These are phyloP conservation scores for Zeugodacus cucurbitae DNA, from an alignment of 1,140 invertebrate genomes.

Conservation along the genomic window DNA sequence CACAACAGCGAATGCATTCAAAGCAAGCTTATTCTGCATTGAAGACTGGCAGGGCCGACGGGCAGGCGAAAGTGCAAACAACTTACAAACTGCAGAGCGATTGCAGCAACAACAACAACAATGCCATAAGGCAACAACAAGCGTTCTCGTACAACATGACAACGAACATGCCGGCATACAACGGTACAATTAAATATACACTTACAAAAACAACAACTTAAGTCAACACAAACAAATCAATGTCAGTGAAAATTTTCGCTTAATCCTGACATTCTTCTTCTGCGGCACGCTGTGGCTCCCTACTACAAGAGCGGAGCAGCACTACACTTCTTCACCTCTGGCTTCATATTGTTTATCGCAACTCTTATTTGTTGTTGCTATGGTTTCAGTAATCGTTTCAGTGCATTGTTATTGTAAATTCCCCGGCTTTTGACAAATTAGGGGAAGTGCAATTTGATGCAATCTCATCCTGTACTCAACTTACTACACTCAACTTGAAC, in stretches of 20 bases:
- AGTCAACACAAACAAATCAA: constrained; percentile 10
- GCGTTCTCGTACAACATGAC: neutral
- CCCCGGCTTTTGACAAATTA: constrained; percentile 30
- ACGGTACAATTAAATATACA: neutral
- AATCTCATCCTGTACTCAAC: constrained; percentile 30
- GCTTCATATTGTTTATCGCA: neutral
- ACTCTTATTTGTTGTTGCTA: neutral
- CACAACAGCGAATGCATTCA: neutral
- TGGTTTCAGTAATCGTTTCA: neutral
- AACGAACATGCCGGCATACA: neutral
- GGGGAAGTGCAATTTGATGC: constrained; percentile 35
- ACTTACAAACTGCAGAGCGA: neutral
- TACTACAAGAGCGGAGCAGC: no score
- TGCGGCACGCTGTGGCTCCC: neutral
- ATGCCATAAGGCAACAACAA: no score
- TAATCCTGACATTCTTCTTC: constrained; percentile 20
- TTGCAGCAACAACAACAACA: neutral
- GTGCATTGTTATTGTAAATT: constrained; percentile 12
- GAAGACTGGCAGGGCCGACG: neutral
- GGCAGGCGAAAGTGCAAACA: neutral
- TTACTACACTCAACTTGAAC: neutral
- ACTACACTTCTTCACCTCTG: no score
- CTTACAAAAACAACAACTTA: neutral
- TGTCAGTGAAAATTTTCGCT: constrained; percentile 35
- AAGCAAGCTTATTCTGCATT: neutral